A percentile compares a stretch with the other conserved stretches of the same genome.
Evolutionary conservation across 2,888 invertebrate species (phyloP).

Genomic region (Hemicrepidius hirtus): DNA sequence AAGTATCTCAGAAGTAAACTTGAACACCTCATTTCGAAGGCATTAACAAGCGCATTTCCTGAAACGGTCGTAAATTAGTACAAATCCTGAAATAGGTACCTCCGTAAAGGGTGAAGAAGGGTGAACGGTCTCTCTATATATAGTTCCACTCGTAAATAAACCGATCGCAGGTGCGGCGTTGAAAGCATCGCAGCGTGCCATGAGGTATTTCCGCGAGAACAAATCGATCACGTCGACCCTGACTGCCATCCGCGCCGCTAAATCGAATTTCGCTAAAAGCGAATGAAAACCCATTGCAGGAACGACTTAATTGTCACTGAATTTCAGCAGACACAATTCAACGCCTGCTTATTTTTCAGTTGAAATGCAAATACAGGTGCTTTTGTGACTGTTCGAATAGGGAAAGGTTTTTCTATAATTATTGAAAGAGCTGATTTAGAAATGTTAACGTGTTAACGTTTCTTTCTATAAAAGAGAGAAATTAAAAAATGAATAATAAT

Average conservation of each 20-base stretch:
- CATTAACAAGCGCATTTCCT: conserved; percentile 60
- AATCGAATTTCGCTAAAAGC: conserved; percentile 32
- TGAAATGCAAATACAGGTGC: not conserved
- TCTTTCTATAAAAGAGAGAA: too few species aligned
- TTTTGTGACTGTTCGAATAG: not conserved
- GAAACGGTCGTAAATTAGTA: conserved; percentile 60
- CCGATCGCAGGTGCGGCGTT: conserved; percentile 62
- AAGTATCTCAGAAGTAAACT: conserved; percentile 39
- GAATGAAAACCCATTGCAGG: conserved; percentile 12
- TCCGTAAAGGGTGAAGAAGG: conserved; percentile 58
- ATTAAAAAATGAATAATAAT: too few species aligned
- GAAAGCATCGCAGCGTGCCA: conserved; percentile 59
- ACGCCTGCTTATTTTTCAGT: not conserved
- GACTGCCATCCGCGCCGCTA: conserved; percentile 8
- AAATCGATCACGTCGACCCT: conserved; percentile 54
- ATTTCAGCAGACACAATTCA: not conserved
- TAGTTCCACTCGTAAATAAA: conserved; percentile 62
- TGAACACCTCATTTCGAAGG: conserved; percentile 54
- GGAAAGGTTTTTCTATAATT: too few species aligned
- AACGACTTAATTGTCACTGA: conserved; percentile 24
- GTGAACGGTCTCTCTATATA: conserved; percentile 61
- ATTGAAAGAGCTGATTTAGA: too few species aligned
- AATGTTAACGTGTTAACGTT: too few species aligned
- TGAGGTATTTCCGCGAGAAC: conserved; percentile 52
- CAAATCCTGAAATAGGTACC: conserved; percentile 57